Evolutionary conservation across 1,140 invertebrate species (phyloP), one percentile per base, ranked within the genome.

Genomic region (Andrena cerasifolii): DNA sequence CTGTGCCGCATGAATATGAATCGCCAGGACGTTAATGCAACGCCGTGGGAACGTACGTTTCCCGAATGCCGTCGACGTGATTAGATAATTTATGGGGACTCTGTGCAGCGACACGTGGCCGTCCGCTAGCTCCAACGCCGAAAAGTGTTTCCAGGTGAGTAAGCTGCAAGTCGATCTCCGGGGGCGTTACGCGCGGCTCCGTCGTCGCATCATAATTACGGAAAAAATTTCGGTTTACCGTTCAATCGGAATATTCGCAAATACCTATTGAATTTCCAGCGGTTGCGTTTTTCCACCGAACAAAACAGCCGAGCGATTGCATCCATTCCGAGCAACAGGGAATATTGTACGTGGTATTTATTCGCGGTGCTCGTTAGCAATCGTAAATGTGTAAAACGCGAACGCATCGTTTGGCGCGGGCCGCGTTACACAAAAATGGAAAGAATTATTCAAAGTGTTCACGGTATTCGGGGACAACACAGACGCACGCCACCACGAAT

Each of bases 21-120:
- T 66, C 47, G 71, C 14, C 61, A 26, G 6, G 33, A 53, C 12
- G 59, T 36, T 75, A 33, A 75, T 67, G 53, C 62, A 58, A 58
- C 28, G 53, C 51, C 40, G 24, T 21, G 36, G 63, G 63, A 75
- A 56, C 51, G 51, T 75, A 47, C 47, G 59, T 24, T 43, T 43
- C 47, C 33, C 28, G 33, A 54, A 74, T 56, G n/a, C 67, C 63
- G 16, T 28, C 40, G 6, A 7, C 62, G 63, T 75, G 73, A 75
- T 75, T 75, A 75, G 62, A 67, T 67, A 75, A 75, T 67, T 66
- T 58, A 54, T 45, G 62, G 40, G 21, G 31, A 36, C 16, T 47
- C 40, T 54, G 18, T 10, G n/a, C 1, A 4, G 28, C 53, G 16
- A 58, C 62, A 47, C 40, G 28, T 58, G 73, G 28, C 40, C 0